Percentiles rank a stretch among this genome's conserved stretches.
Conservation (phyloP, 2,113 vertebrate genomes). For the Pomatorhinus ruficollis region DNA sequence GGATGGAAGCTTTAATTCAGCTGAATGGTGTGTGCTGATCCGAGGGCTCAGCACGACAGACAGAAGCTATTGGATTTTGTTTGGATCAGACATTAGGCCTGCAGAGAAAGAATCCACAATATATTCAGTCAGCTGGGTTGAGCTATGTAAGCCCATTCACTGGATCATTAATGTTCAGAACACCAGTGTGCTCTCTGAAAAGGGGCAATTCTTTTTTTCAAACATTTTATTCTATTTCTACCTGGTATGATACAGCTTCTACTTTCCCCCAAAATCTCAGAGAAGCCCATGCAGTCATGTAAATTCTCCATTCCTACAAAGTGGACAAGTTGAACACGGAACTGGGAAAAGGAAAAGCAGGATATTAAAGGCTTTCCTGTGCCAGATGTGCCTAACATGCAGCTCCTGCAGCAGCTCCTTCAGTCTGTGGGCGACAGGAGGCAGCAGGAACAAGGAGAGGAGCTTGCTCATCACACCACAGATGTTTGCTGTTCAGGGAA, state of each 20-base stretch:
- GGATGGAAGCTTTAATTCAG: neutral
- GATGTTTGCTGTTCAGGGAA: neutral
- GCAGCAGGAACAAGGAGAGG: neutral
- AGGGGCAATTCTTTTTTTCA: neutral
- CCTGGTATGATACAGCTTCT: neutral
- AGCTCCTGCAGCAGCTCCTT: neutral
- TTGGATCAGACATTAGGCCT: neutral
- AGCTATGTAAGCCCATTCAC: neutral
- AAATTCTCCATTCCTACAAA: neutral
- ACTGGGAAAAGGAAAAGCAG: neutral
- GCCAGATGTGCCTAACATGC: neutral
- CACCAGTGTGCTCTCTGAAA: neutral
- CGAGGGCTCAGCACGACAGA: rapidly evolving
- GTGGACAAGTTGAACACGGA: neutral
- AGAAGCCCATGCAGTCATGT: neutral
- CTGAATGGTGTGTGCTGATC: neutral
- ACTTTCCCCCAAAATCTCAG: neutral
- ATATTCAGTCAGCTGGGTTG: neutral
- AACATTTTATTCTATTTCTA: neutral
- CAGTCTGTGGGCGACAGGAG: neutral
- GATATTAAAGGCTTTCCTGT: neutral
- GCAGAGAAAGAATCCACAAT: neutral
- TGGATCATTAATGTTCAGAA: neutral
- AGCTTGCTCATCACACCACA: neutral
- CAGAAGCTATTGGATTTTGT: neutral